Conservation (phyloP, 2,888 invertebrate species). For the Temnothorax rugatulus region DNA sequence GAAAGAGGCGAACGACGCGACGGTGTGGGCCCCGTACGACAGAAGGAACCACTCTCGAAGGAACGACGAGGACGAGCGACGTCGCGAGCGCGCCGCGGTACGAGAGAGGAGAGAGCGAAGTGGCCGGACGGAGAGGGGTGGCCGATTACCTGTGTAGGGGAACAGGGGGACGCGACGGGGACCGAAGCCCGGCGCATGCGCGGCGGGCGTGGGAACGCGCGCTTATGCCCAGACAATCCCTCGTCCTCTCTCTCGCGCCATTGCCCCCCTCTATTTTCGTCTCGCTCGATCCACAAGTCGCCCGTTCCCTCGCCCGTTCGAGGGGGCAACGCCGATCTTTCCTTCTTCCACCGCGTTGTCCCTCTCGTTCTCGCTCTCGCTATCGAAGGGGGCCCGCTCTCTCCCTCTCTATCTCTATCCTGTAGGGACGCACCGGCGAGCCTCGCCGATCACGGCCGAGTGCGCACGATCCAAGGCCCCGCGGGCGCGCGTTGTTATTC, state of each 20-base stretch:
- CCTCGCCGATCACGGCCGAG: slow-evolving; percentile 79
- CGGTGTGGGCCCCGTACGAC: slow-evolving; percentile 10
- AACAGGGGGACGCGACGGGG: slow-evolving; percentile 59
- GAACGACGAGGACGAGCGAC: slow-evolving; percentile 28
- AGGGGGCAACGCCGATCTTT: slow-evolving; percentile 34
- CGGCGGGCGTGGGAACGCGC: slow-evolving; percentile 84
- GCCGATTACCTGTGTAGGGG: slow-evolving; percentile 69
- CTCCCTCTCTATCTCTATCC: slow-evolving; percentile 24
- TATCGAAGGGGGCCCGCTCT: slow-evolving; percentile 39
- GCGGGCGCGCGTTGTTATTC: slow-evolving; percentile 74
- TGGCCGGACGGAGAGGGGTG: slow-evolving; percentile 28
- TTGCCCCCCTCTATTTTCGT: slow-evolving; percentile 36
- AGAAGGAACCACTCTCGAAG: slow-evolving; percentile 49
- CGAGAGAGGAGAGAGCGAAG: slow-evolving; percentile 38
- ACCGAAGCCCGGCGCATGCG: slow-evolving; percentile 80
- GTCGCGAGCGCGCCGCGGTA: background rate
- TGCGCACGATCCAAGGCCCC: slow-evolving; percentile 77
- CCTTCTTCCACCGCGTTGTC: slow-evolving; percentile 45
- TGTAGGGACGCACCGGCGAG: slow-evolving; percentile 73
- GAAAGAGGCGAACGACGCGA: slow-evolving; percentile 41
- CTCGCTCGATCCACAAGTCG: slow-evolving; percentile 20
- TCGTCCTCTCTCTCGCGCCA: slow-evolving; percentile 56
- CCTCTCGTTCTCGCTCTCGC: slow-evolving; percentile 39
- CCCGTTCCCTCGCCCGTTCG: slow-evolving; percentile 36
- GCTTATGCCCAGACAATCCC: slow-evolving; percentile 77